Conservation (phyloP, 2,113 vertebrate genomes). For the Nothobranchius kuhntae region DNA sequence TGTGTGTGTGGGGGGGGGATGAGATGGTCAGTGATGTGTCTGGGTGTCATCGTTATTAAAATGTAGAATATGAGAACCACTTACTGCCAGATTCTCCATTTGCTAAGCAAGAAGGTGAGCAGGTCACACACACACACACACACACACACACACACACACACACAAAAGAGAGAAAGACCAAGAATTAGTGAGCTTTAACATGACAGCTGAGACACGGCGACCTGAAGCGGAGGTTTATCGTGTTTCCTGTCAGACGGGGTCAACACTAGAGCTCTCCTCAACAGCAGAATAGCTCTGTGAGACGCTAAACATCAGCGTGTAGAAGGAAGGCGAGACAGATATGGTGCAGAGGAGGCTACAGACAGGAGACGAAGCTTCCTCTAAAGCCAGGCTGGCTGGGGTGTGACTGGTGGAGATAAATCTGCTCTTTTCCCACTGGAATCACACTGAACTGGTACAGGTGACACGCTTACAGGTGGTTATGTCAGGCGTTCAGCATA, state of each 20-base stretch:
- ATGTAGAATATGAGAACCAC: constrained; percentile 93
- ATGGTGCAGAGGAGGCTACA: too few relatives aligned
- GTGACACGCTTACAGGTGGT: too few relatives aligned
- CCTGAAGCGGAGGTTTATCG: constrained; percentile 52
- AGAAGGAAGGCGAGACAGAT: too few relatives aligned
- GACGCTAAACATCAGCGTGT: too few relatives aligned
- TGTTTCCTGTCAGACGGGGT: constrained; percentile 2
- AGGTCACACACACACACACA: constrained; percentile 87
- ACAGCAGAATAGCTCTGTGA: too few relatives aligned
- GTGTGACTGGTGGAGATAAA: too few relatives aligned
- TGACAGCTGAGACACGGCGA: constrained; percentile 78
- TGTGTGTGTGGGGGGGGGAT: constrained; percentile 37
- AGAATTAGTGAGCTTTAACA: constrained; percentile 93
- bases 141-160: constrained; percentile 60
- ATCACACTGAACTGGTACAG: too few relatives aligned
- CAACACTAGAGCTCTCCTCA: too few relatives aligned
- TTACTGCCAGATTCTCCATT: constrained; percentile 99
- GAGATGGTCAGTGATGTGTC: constrained; percentile 68
- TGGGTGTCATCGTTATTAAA: constrained; percentile 63
- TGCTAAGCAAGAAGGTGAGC: constrained; percentile 99
- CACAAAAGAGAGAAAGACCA: constrained; percentile 87
- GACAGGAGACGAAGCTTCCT: too few relatives aligned
- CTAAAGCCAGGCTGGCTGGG: too few relatives aligned
- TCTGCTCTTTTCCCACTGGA: too few relatives aligned
- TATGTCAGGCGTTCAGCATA: too few relatives aligned